Evolutionary conservation across 2,888 invertebrate species (phyloP).

Genomic region (Pharmacophagus antenor): DNA sequence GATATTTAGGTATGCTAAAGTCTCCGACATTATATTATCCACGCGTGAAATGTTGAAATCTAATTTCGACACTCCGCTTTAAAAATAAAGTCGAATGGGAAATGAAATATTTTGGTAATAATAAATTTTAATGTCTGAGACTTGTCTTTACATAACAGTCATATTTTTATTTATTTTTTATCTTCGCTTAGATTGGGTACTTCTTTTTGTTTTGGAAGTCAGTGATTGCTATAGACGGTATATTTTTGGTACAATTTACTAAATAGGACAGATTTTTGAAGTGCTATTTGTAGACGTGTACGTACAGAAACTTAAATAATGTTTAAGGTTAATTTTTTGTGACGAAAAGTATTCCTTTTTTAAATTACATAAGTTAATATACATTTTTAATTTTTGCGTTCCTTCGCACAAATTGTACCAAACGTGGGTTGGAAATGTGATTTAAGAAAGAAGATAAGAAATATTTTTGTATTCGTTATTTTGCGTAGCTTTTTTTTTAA

Average conservation of each 20-base stretch:
- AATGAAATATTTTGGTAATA: neutral
- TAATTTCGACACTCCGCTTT: neutral
- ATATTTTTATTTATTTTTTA: slow-evolving; percentile 14
- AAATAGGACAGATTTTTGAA: slow-evolving; percentile 28
- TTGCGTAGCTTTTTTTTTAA: slow-evolving; percentile 65
- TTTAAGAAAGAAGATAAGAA: slow-evolving; percentile 44
- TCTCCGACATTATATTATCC: slow-evolving; percentile 10
- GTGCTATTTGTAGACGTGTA: slow-evolving; percentile 10
- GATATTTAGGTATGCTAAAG: slow-evolving; percentile 18
- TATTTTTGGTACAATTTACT: slow-evolving; percentile 35
- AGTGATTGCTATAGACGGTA: slow-evolving; percentile 28
- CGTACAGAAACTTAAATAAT: slow-evolving; percentile 16
- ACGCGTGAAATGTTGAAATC: neutral
- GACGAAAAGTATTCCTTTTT: slow-evolving; percentile 30
- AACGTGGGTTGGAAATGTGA: slow-evolving; percentile 54
- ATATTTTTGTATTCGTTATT: slow-evolving; percentile 69
- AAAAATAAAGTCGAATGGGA: slow-evolving; percentile 8
- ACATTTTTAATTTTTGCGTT: slow-evolving; percentile 28
- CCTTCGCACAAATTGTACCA: slow-evolving; percentile 37
- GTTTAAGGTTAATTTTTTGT: slow-evolving; percentile 19
- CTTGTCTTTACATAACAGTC: slow-evolving; percentile 7
- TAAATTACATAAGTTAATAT: slow-evolving; percentile 22
- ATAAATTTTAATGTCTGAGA: slow-evolving; percentile 11
- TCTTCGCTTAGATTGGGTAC: slow-evolving; percentile 8
- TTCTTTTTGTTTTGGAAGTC: slow-evolving; percentile 12